Evolutionary conservation across 2,797 vertebrate genomes (phyloP), one percentile per base, ranked within the genome.

Genomic region (Sebastes cheni): DNA sequence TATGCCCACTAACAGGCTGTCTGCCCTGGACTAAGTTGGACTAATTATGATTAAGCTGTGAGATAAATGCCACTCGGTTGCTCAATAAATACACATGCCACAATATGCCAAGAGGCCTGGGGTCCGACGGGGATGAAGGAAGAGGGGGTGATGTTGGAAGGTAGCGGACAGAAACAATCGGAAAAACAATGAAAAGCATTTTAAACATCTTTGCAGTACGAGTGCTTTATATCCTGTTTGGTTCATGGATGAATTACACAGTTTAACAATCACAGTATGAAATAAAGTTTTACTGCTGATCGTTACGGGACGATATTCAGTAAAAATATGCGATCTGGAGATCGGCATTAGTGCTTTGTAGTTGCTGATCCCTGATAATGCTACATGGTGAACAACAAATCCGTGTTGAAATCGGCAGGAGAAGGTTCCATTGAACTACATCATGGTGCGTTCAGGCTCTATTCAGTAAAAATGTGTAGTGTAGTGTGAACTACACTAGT

Each of bases 31-130:
- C 90, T 86, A 75, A 86, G 81, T 88, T 91, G 83, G 82, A 93
- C 87, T 88, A 88, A 91, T 95, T 94, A 93, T 89, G 91, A 91
- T 83, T 92, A 92, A 93, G 91, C 93, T 90, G 81, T 89, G 86
- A 90, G 92, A 91, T 90, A 87, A 93, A 91, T 90, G 88, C 83
- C 73, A 83, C 83, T 84, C 72, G 76, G 72, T 78, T 87, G 78
- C 71, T 64, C 0, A 12, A 82, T 86, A 87, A 88, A 91, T 82
- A 84, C 83, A 84, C 88, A 74, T 80, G 69, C 73, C 79, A 30
- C 69, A 58, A 59, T 77, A 74, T 70, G 81, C 69, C 65, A 64
- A 70, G 67, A 79, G 29, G 72, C 30, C 13, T 10, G 50, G 16
- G 46, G 46, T 50, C 46, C 46, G 16, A 30, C 30, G 32, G n/a